phyloP scores from a whole-genome alignment of 2,888 invertebrate genomes.

The Dendrolimus houi region DNA sequence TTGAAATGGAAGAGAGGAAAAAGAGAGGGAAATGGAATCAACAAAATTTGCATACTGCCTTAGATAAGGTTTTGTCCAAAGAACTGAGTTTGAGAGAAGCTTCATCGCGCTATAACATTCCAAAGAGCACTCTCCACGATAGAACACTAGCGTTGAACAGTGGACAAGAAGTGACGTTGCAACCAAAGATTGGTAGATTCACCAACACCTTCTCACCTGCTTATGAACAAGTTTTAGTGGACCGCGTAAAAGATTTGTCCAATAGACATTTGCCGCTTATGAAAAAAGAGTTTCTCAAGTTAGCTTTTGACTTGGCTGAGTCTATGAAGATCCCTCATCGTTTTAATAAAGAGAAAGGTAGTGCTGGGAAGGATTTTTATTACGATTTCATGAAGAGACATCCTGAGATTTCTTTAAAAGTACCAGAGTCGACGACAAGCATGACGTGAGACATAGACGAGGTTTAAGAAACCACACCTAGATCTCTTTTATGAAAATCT shows the following conservation, averaged over 20 bases:
- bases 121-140: conserved; percentile 15
- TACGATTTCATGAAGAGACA: conserved; percentile 11
- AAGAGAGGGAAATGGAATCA: conserved; percentile 14
- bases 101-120: conserved; percentile 10
- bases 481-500: conserved; percentile 14
- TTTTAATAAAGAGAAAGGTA: conserved; percentile 6
- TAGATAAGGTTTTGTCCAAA: conserved; percentile 11
- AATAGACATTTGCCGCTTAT: conserved; percentile 11
- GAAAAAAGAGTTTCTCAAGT: conserved; percentile 5
- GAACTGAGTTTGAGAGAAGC: conserved; percentile 11
- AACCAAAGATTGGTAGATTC: conserved; percentile 6
- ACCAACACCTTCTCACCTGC: conserved; percentile 10
- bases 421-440: conserved; percentile 16
- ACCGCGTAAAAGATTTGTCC: conserved; percentile 11
- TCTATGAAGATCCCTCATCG: conserved; percentile 7
- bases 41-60: conserved; percentile 12
- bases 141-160: conserved; percentile 9
- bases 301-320: conserved; percentile 7
- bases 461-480: conserved; percentile 18
- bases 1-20: background rate
- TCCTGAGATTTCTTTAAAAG: conserved; percentile 10
- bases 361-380: conserved; percentile 10
- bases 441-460: conserved; percentile 10
- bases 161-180: conserved; percentile 11
- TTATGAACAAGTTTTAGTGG: conserved; percentile 11